Conservation (phyloP, 2,888 invertebrate genomes). For the Achlya flavicornis region DNA sequence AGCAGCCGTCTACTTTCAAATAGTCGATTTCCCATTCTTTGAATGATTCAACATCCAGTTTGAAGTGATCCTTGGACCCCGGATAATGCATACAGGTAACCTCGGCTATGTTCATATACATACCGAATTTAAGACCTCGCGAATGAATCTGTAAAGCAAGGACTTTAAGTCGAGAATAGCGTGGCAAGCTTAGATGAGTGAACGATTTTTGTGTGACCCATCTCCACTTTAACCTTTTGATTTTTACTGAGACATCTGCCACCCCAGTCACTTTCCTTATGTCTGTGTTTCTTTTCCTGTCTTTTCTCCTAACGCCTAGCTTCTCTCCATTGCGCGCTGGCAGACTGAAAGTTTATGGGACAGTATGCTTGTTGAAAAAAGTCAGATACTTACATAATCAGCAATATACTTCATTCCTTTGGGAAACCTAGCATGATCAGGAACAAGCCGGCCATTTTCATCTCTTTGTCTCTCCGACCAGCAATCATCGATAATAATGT, state of each 20-base stretch:
- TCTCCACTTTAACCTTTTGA: no score
- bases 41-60: slow-evolving; percentile 88
- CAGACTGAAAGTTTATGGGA: no score
- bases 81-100: slow-evolving; percentile 91
- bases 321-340: no score
- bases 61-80: slow-evolving; percentile 85
- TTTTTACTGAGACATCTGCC: no score
- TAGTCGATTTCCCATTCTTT: slow-evolving; percentile 92
- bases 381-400: slow-evolving; percentile 86
- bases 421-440: slow-evolving; percentile 88
- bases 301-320: no score
- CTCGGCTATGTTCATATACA: slow-evolving; percentile 91
- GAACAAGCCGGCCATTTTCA: slow-evolving; percentile 80
- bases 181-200: background rate
- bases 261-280: no score
- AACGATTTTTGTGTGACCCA: no score
- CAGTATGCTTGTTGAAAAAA: no score
- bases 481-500: slow-evolving; percentile 90
- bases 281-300: no score
- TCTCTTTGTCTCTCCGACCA: slow-evolving; percentile 87
- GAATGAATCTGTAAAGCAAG: slow-evolving; percentile 85
- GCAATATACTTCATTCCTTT: slow-evolving; percentile 88
- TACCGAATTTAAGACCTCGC: slow-evolving; percentile 90
- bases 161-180: background rate
- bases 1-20: slow-evolving; percentile 92